Base-by-base conservation (phyloP, 1,140 invertebrate genomes). In the Drosophila insularis region DNA sequence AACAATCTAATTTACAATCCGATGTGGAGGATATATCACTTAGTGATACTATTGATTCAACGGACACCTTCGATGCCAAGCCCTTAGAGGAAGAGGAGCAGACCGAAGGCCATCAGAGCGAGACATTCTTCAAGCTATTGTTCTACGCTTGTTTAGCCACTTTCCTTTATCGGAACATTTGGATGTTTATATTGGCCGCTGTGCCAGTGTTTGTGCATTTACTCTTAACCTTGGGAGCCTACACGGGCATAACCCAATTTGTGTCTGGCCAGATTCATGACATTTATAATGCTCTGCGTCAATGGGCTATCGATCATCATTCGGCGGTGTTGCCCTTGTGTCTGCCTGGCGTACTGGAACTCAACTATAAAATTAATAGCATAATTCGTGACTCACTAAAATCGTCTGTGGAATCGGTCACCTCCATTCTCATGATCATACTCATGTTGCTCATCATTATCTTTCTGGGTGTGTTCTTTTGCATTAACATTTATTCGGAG, bases 401-500 rank as follows among this genome's bases (percentile, higher is more conserved):
- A 77, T 92, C 92, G 0, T 94, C 93, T 0, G 92, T 95, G 11
- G 93, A 95, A 82, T 92, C 94, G n/a, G 93, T 94, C 21, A 94
- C 94, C 6, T 93, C 94, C 4, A 92, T 93, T 63, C 90, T 94
- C 23, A 94, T 95, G 73, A 94, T 95, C 63, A 93, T 94, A 65
- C 95, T 95, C 66, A 93, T 95, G 74, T 92, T 93, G 23, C 93
- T 95, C 68, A 94, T 95, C 90, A 94, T 95, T 75, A 76, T 87
- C n/a, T 90, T 92, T 68, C 59, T 90, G 55, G 73, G 85, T 63
- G 82, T 89, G 76, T 92, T 90, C 74, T 93, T 92, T 79, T 90
- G 84, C 86, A 89, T 92, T 7, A 92, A 99, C 96, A 95, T 99
- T 65, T 99, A 99, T 91, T 96, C 96, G 13, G 98, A 99, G 93